Percentiles rank a stretch among this genome's conserved stretches.
These are phyloP conservation scores for Cyphomyrmex costatus DNA, from an alignment of 1,140 invertebrate species.

Conservation along the genomic window DNA sequence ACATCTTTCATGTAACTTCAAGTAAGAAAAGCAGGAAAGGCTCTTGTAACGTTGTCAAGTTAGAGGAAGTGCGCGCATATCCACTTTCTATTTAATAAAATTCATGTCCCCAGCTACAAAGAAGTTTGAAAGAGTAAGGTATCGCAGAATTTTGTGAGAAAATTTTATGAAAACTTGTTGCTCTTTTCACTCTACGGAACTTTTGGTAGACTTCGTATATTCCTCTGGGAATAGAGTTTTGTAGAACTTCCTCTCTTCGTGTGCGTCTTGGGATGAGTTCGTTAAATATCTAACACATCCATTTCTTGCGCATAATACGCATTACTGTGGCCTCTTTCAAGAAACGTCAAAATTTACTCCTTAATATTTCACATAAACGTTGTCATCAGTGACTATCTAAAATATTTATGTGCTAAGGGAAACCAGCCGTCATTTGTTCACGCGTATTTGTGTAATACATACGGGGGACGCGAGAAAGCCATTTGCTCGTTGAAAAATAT, in stretches of 20 bases:
- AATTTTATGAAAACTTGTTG: conserved; percentile 62
- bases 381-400: conserved; percentile 29
- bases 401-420: conserved; percentile 41
- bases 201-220: conserved; percentile 42
- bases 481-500: conserved; percentile 60
- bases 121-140: not conserved
- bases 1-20: not conserved
- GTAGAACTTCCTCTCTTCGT: not conserved
- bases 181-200: conserved; percentile 22
- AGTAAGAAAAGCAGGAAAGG: conserved; percentile 13
- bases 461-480: conserved; percentile 34
- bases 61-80: conserved; percentile 6
- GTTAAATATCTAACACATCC: conserved; percentile 32
- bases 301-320: conserved; percentile 13
- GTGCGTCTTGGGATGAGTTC: conserved; percentile 22
- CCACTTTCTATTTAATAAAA: conserved; percentile 58
- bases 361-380: conserved; percentile 46
- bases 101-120: conserved; percentile 16
- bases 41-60: conserved; percentile 33
- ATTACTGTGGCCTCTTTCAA: not conserved
- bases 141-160: conserved; percentile 47
- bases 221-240: conserved; percentile 44
- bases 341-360: not conserved
- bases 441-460: conserved; percentile 51
- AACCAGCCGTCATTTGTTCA: conserved; percentile 53